These are phyloP conservation scores for Tachyglossus aculeatus DNA, from an alignment of 2,797 vertebrate genomes.

Conservation along the genomic window DNA sequence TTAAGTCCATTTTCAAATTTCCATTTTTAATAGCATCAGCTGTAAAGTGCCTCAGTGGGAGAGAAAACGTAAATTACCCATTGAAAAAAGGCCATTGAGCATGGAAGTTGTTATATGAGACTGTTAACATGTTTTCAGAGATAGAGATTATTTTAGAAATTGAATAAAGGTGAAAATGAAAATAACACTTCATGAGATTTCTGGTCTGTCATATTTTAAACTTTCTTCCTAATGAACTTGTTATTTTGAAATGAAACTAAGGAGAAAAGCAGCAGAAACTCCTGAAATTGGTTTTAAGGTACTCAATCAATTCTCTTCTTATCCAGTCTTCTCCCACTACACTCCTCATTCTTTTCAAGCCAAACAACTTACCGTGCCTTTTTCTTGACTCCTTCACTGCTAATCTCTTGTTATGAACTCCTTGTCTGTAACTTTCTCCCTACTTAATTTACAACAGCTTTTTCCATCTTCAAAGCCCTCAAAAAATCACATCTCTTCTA, in stretches of 20 bases:
- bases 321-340: too few species aligned
- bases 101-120: conserved; percentile 54
- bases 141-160: conserved; percentile 64
- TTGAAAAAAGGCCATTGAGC: conserved; percentile 66
- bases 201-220: conserved; percentile 52
- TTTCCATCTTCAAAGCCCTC: too few species aligned
- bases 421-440: too few species aligned
- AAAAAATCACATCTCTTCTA: too few species aligned
- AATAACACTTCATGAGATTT: conserved; percentile 48
- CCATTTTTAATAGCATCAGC: conserved; percentile 46
- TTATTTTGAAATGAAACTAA: conserved; percentile 47
- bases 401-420: too few species aligned
- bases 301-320: too few species aligned
- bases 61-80: conserved; percentile 62
- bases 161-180: conserved; percentile 61
- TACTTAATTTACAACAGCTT: too few species aligned
- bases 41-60: conserved; percentile 44
- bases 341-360: too few species aligned
- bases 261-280: too few species aligned
- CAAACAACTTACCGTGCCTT: too few species aligned
- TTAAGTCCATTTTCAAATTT: conserved; percentile 21
- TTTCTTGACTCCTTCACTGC: too few species aligned
- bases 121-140: conserved; percentile 50
- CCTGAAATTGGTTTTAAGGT: too few species aligned
- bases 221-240: conserved; percentile 38